Conservation (phyloP, 2,888 invertebrate genomes). For the Urechis unicinctus region DNA sequence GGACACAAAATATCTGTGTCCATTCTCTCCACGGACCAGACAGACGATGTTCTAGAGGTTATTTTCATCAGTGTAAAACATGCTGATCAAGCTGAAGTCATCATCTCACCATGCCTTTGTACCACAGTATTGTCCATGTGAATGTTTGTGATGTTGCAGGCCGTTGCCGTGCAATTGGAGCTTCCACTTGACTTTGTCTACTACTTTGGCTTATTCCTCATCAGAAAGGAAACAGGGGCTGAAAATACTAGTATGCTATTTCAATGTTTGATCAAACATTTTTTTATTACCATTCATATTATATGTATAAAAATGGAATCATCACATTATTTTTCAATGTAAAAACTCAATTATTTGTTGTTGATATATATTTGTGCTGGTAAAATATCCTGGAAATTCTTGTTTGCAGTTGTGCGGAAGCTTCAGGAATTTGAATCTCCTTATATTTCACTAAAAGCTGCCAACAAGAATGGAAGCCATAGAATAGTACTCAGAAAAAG, state of each 20-base stretch:
- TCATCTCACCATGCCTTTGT: not conserved
- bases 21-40: slow-evolving; percentile 74
- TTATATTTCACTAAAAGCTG: slow-evolving; percentile 79
- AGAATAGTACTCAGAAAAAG: slow-evolving; percentile 82
- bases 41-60: slow-evolving; percentile 71
- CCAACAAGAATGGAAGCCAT: slow-evolving; percentile 60
- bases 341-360: too few relatives aligned
- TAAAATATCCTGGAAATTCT: too few relatives aligned
- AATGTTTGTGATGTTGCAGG: slow-evolving; percentile 51
- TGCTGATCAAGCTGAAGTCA: not conserved
- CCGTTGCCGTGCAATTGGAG: slow-evolving; percentile 74
- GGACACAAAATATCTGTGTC: slow-evolving; percentile 76
- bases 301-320: too few relatives aligned
- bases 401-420: slow-evolving; percentile 75
- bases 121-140: not conserved
- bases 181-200: slow-evolving; percentile 71
- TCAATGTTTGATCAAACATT: too few relatives aligned
- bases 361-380: too few relatives aligned
- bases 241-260: slow-evolving; percentile 52
- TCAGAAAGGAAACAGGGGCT: slow-evolving; percentile 68
- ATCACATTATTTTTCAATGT: too few relatives aligned
- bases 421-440: slow-evolving; percentile 96
- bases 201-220: slow-evolving; percentile 85
- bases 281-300: too few relatives aligned
- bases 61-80: not conserved